These are phyloP conservation scores for Subanguina moxae DNA, from an alignment of 1,140 invertebrate species.

Conservation along the genomic window DNA sequence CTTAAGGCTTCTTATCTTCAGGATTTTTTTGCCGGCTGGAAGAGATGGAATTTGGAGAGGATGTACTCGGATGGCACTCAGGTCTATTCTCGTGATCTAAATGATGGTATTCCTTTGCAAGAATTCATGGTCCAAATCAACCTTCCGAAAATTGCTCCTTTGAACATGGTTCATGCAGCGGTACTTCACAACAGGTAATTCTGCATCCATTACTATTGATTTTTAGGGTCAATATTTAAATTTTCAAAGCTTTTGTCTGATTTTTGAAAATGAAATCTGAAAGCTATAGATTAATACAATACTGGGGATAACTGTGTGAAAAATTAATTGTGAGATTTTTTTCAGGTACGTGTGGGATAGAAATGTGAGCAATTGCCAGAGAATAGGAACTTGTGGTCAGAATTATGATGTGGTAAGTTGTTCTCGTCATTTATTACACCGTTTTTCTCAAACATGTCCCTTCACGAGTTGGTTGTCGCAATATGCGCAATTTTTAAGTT, in stretches of 20 bases:
- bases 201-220: too few species aligned
- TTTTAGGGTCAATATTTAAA: too few species aligned
- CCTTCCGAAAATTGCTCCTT: not conserved
- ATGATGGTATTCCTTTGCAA: constrained; percentile 4
- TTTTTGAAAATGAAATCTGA: too few species aligned
- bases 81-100: not conserved
- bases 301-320: not conserved
- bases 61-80: constrained; percentile 16
- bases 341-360: not conserved
- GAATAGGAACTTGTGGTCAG: not conserved
- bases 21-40: constrained; percentile 10
- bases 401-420: constrained; percentile 3
- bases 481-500: too few species aligned
- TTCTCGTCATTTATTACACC: too few species aligned
- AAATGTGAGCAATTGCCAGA: not conserved
- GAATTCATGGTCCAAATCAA: constrained; percentile 1
- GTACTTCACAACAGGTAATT: not conserved
- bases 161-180: not conserved
- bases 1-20: constrained; percentile 6
- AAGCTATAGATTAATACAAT: too few species aligned
- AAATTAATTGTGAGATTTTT: not conserved
- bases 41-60: constrained; percentile 14
- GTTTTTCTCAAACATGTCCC: too few species aligned
- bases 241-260: too few species aligned
- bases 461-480: too few species aligned